phyloP scores from a whole-genome alignment of 1,140 invertebrate species.

The Euborellia annulipes region DNA sequence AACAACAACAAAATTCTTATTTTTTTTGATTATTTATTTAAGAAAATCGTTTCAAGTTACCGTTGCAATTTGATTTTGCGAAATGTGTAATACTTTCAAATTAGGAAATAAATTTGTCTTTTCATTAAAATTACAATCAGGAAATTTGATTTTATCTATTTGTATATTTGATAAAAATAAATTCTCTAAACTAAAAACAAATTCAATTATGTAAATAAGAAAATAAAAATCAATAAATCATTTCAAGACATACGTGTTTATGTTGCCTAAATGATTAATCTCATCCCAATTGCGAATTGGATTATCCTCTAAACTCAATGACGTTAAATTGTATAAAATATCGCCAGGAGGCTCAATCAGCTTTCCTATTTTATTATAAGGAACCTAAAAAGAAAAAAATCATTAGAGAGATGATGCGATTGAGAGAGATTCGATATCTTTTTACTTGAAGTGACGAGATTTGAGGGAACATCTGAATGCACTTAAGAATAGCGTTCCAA shows the following conservation, averaged over 20 bases:
- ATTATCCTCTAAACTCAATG: conserved; percentile 65
- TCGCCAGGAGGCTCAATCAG: conserved; percentile 25
- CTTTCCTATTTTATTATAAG: conserved; percentile 34
- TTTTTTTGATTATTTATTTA: no score
- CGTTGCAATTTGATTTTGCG: conserved; percentile 37
- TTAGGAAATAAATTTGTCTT: conserved; percentile 33
- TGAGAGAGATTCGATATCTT: no score
- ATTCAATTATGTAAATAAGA: conserved; percentile 16
- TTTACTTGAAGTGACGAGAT: no score
- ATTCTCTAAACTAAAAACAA: conserved; percentile 1
- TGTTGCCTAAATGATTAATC: conserved; percentile 50
- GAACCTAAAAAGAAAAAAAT: conserved; percentile 26
- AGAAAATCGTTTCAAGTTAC: no score
- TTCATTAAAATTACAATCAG: conserved; percentile 18
- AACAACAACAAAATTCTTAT: background rate
- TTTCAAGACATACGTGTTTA: conserved; percentile 27
- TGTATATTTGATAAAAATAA: conserved; percentile 1
- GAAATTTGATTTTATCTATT: conserved; percentile 22
- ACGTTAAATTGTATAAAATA: conserved; percentile 30
- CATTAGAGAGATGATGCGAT: no score
- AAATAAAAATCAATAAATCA: conserved; percentile 12
- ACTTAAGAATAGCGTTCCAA: no score
- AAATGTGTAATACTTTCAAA: conserved; percentile 32
- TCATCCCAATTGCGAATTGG: conserved; percentile 56
- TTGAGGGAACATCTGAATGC: no score